These are phyloP conservation scores for Caenorhabditis virilis DNA, from an alignment of 2,888 invertebrate genomes.

Conservation along the genomic window DNA sequence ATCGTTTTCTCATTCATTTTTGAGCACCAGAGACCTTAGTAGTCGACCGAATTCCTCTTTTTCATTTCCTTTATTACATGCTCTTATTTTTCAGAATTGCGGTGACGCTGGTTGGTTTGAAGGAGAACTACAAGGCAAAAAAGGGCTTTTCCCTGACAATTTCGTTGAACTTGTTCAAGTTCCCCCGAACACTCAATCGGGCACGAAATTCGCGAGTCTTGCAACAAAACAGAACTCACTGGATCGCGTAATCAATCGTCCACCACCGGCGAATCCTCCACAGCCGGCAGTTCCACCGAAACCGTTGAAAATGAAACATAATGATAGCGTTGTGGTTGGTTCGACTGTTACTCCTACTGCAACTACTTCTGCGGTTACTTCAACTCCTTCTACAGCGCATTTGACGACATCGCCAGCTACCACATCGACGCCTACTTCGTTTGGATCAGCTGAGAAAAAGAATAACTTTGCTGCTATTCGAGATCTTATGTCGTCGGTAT, in stretches of 20 bases:
- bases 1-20: no score
- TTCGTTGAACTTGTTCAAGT: conserved; percentile 73
- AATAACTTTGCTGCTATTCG: conserved; percentile 20
- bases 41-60: no score
- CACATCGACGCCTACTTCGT: neutral
- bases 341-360: neutral
- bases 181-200: conserved; percentile 25
- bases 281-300: conserved; percentile 50
- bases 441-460: conserved; percentile 5
- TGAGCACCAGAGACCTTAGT: no score
- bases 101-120: conserved; percentile 89
- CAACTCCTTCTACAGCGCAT: conserved; percentile 1
- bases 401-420: neutral
- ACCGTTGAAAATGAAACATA: conserved; percentile 29
- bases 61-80: no score
- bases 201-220: conserved; percentile 13
- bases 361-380: neutral
- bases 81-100: conserved; percentile 70
- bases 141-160: conserved; percentile 96
- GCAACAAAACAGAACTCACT: conserved; percentile 1
- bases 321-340: neutral
- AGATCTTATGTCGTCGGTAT: conserved; percentile 31
- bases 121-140: conserved; percentile 85
- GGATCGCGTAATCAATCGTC: conserved; percentile 7
- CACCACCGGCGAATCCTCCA: conserved; percentile 33